A percentile compares a stretch with the other conserved stretches of the same genome.
Conservation (phyloP, 2,113 vertebrate genomes). For the Helogale parvula region DNA sequence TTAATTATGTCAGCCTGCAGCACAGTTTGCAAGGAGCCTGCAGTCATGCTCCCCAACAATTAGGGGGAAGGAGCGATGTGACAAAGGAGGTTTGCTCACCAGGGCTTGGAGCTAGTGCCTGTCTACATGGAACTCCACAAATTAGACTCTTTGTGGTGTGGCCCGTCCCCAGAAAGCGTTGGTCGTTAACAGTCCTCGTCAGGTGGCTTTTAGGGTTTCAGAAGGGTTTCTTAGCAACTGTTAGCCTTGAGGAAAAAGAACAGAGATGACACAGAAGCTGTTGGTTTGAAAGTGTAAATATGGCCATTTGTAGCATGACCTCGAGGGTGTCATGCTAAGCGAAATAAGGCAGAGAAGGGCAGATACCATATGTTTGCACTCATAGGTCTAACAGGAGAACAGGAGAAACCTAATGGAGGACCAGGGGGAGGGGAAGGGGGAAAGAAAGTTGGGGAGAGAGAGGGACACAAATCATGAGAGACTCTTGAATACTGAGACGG, state of each 20-base stretch:
- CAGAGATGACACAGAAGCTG: background rate
- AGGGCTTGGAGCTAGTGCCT: background rate
- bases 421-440: too few species aligned
- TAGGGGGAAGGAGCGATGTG: background rate
- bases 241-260: constrained; percentile 50
- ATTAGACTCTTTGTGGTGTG: background rate
- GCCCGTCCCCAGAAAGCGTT: background rate
- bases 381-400: too few species aligned
- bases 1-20: background rate
- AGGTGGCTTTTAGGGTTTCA: constrained; percentile 58
- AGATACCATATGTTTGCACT: too few species aligned
- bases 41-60: background rate
- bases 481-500: too few species aligned
- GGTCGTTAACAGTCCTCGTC: constrained; percentile 20
- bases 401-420: too few species aligned
- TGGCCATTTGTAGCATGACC: too few species aligned
- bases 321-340: too few species aligned
- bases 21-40: background rate
- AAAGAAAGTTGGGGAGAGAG: too few species aligned
- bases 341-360: too few species aligned
- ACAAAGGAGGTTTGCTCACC: background rate
- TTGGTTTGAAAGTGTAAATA: background rate
- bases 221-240: constrained; percentile 66
- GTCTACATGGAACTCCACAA: background rate
- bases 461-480: too few species aligned